These are phyloP conservation scores for Piscicola geometra DNA, from an alignment of 2,888 invertebrate genomes.

Conservation along the genomic window DNA sequence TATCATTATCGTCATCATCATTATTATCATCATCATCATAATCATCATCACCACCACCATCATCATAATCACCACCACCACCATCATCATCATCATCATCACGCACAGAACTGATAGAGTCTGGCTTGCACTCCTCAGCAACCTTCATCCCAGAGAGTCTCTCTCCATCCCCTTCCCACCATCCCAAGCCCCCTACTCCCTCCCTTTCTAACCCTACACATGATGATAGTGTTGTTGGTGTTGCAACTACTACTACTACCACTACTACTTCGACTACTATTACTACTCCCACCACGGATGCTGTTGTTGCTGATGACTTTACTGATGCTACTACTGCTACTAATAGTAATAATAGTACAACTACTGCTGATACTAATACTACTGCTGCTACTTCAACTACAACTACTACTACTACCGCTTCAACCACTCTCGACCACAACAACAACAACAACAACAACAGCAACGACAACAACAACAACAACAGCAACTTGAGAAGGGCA, in stretches of 20 bases:
- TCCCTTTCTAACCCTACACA: not conserved
- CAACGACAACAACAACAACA: not conserved
- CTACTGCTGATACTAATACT: not conserved
- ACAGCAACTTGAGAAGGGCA: too few species aligned
- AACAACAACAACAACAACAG: not conserved
- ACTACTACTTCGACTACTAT: too few species aligned
- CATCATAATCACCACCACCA: not conserved
- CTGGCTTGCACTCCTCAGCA: not conserved
- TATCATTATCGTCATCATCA: not conserved
- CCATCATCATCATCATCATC: slow-evolving; percentile 1
- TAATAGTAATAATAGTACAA: slow-evolving; percentile 14
- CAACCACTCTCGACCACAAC: not conserved
- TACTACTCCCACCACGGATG: too few species aligned
- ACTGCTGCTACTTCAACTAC: not conserved
- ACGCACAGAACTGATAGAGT: slow-evolving; percentile 22
- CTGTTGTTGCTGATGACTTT: too few species aligned
- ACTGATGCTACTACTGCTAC: too few species aligned
- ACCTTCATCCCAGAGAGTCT: not conserved
- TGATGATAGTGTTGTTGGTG: not conserved
- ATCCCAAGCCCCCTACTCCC: not conserved
- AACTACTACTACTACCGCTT: not conserved
- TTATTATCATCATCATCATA: too few species aligned
- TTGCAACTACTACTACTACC: not conserved
- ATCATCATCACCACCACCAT: not conserved
- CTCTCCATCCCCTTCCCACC: not conserved